Evolutionary conservation across 2,888 invertebrate genomes (phyloP), one percentile per base, ranked within the genome.

Genomic region (Cosmopolites sordidus): DNA sequence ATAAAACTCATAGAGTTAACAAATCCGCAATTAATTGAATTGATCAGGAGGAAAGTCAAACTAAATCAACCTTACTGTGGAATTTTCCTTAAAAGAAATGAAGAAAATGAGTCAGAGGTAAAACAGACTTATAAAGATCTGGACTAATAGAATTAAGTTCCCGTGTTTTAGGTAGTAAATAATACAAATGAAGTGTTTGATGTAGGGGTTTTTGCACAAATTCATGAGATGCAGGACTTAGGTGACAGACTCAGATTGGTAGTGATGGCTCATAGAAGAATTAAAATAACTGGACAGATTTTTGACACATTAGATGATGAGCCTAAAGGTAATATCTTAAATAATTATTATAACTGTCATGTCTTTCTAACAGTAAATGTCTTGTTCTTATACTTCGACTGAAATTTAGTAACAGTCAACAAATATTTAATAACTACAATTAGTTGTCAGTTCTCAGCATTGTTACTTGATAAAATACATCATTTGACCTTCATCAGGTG

Each of bases 51-150:
- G 59, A 98, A 98, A 78, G 92, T 98, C 0, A 89, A 90, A 72
- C 74, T 98, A 12, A 95, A 95, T 72, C 95, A 96, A 71, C 99
- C 99, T 0, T 99, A 99, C 69, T 88, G 95, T 43, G 99, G 98
- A 2, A 88, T 99, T 44, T 99, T 99, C 70, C 77, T 99, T 63
- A 95, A 96, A 68, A 92, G 87, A 70, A 86, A 87, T 66, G 91
- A 92, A 68, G 92, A 89, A 61, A 90, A 90, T 69, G 91, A 93
- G 60, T 78, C 84, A 0, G 97, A 97, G 69, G 58, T 58, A 30
- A 8, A 33, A n/a, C 6, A 12, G 17, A 16, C n/a, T 22, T n/a
- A 8, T 30, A 11, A n/a, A 38, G 39, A 6, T 9, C 37, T 14
- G 16, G 14, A 16, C 6, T 16, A 16, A 41, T 41, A 16, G 16